Base-by-base conservation (phyloP, 2,797 vertebrate genomes). In the Oreortyx pictus region DNA sequence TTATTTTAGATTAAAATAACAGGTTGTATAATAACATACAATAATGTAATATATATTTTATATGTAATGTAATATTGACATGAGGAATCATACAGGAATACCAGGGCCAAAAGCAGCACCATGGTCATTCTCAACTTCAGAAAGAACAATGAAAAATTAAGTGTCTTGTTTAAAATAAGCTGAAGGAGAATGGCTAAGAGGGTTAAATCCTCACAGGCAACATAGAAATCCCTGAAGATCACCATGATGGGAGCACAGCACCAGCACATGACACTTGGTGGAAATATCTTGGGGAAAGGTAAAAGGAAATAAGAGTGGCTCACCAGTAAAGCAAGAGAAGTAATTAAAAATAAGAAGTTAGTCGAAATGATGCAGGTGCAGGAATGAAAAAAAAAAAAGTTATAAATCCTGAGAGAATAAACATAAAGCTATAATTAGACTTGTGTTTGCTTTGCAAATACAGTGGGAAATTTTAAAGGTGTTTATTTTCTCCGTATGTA, bases 401-500 rank as follows among this genome's bases (percentile, higher is more conserved):
- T 41, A 49, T 15, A 77, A 74, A 65, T 92, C 71, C 57, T 65
- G 49, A 65, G 66, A 77, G 37, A 87, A 71, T 61, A 95, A 86
- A 76, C 8, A 74, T 76, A 80, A 74, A 87, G n/a, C 27, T 64
- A 2, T 74, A 86, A 84, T 72, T 83, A 78, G 37, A 62, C 23
- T 56, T 44, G 46, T 7, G 77, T 65, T 91, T 91, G 33, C 16
- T 90, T 91, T 80, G 62, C 67, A 90, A 91, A 75, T 14, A 11
- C 12, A 7, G 5, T 44, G 57, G 88, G 11, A 50, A 74, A 92
- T 77, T 82, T 80, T 92, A 59, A 93, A 92, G 82, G 79, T 78
- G 37, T 39, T 72, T 15, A 14, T 89, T 93, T 88, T 92, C 23
- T 80, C 62, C 15, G 2, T 60, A 84, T 82, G 46, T 73, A 79